Percentiles rank a stretch among this genome's conserved stretches.
phyloP scores from a whole-genome alignment of 2,888 invertebrate genomes.

The Aphidoletes aphidimyza region DNA sequence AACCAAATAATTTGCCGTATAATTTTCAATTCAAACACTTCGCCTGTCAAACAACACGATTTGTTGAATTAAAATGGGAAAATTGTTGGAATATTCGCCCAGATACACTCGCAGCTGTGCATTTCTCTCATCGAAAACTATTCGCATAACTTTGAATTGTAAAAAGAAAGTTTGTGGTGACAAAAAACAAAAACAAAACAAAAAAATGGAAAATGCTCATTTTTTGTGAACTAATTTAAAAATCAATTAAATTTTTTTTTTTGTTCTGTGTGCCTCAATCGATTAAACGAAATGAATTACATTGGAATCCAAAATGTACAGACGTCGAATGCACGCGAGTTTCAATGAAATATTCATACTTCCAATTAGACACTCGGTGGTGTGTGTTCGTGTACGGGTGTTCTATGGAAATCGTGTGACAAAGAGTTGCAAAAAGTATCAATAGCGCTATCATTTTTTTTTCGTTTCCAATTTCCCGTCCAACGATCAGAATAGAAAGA shows the following conservation, averaged over 20 bases:
- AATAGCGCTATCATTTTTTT: neutral
- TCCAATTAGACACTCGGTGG: neutral
- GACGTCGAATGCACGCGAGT: neutral
- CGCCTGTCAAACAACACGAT: neutral
- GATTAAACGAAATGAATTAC: neutral
- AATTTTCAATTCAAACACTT: neutral
- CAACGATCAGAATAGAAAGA: neutral
- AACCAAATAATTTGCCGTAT: neutral
- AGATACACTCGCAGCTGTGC: no score
- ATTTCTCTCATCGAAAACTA: neutral
- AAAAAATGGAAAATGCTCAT: neutral
- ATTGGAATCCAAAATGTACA: neutral
- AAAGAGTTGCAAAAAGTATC: neutral
- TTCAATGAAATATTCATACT: slow-evolving; percentile 6
- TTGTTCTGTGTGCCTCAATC: neutral
- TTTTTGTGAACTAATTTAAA: neutral
- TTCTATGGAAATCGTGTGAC: neutral
- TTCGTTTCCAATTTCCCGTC: neutral
- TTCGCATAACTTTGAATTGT: neutral
- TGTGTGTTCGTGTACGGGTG: neutral
- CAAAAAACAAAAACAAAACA: neutral
- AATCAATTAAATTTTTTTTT: neutral
- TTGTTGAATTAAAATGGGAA: neutral
- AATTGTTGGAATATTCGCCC: neutral
- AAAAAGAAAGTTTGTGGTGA: neutral